Evolutionary conservation across 2,888 invertebrate genomes (phyloP), one percentile per base, ranked within the genome.

Genomic region (Xanthostigma xanthostigma): DNA sequence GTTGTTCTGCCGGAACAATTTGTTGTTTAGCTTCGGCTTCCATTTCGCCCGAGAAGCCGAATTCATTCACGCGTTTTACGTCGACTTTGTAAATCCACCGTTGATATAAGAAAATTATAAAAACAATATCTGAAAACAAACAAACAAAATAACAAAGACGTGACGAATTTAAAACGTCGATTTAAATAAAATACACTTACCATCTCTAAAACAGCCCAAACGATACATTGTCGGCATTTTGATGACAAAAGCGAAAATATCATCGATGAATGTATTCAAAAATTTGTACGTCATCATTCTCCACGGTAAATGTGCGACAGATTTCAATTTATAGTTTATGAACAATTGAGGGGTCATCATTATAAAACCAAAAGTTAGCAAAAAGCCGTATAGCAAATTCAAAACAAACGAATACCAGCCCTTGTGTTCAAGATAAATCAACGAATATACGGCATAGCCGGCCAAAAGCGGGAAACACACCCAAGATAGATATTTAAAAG

Each of bases 281-380:
- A 96, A 96, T 74, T 98, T 98, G 68, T 98, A 99, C 9, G 96
- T 95, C 79, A 98, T 82, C 97, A 98, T 98, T 51, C 98, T 79
- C 98, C 98, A 99, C 5, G 98, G 98, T 58, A 99, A 75, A 72
- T 98, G 98, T 9, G 98, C 98, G 2, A 98, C 97, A 13, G 96
- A 97, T 65, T 99, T 96, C 58, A 99, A 68, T 69, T 98, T 98
- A 71, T 99, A 98, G 72, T 99, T 99, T 58, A 98, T 99, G 64
- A 98, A 98, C 53, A 99, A 71, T 68, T 98, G 98, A 8, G 98
- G 98, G n/a, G 97, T 98, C 97, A 98, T 98, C 91, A 97, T 94
- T 50, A 99, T 99, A 66, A 98, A 98, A 52, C 98, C 95, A 66
- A 99, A 99, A 2, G 96, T 98, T 50, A 98, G 73, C 50, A 98